Evolutionary conservation across 2,113 vertebrate genomes (phyloP), one percentile per base, ranked within the genome.

Genomic region (Cinclus mexicanus): DNA sequence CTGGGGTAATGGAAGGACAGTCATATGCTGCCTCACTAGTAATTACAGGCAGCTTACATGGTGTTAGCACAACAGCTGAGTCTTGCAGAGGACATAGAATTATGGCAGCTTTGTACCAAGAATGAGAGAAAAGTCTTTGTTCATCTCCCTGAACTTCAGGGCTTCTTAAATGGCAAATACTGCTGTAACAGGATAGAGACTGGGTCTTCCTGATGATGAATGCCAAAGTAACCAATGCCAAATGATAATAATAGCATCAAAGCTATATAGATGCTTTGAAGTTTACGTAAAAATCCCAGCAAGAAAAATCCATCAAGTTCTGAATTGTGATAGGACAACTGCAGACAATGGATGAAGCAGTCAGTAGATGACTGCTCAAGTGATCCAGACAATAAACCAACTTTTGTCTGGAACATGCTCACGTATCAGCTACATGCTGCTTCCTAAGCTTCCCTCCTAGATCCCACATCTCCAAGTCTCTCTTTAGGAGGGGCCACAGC

Each of bases 391-490:
- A 3, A 57, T 11, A 39, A 68, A 14, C 46, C 50, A 78, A 2
- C 39, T 59, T 29, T 50, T 41, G 12, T 37, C 55, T 67, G 44
- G 50, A 86, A 46, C 0, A 0, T 5, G 39, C 63, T 77, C 26
- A 59, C 61, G 41, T 42, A 50, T 77, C 63, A 55, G 59, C 47
- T 57, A 31, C 2, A 0, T 47, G 60, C 31, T 33, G 13, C 29
- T 28, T 69, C 12, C 59, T 42, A 35, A 59, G 55, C 14, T 42
- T 25, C 29, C 31, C 29, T 74, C 21, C n/a, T 12, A 39, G 39
- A 68, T 16, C 39, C 20, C 47, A 7, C 0, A 0, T 31, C 47
- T 67, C 68, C 11, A 13, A 7, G 41, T 57, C 37, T 60, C 37
- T 60, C 63, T 50, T 75, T 12, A 50, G 78, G 50, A 75, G 52